Percentiles rank a stretch among this genome's conserved stretches.
Evolutionary conservation across 2,888 invertebrate genomes (phyloP).

Genomic region (Stenichneumon culpator): DNA sequence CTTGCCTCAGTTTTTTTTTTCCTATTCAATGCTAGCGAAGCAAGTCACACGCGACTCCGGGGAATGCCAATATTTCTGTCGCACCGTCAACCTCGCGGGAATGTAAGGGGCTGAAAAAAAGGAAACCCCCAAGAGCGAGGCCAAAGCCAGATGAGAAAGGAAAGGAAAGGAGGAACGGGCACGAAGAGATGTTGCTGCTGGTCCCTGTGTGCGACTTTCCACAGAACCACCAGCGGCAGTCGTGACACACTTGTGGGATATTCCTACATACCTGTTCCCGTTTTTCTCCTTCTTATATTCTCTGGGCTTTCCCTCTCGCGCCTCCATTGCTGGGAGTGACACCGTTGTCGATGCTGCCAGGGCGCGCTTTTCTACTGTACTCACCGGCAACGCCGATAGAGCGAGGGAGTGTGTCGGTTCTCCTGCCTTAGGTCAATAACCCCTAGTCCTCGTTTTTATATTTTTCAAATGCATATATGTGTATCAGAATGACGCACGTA

Average conservation of each 20-base stretch:
- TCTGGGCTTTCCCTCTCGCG: not conserved
- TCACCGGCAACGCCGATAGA: not conserved
- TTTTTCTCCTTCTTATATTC: conserved; percentile 39
- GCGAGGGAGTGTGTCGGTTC: not conserved
- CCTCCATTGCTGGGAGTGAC: conserved; percentile 23
- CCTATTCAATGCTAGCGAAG: conserved; percentile 58
- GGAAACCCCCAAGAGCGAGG: conserved; percentile 19
- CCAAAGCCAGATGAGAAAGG: conserved; percentile 39
- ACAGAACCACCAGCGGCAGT: conserved; percentile 28
- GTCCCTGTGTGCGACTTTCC: conserved; percentile 38
- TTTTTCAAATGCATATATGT: conserved; percentile 1
- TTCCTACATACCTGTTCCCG: conserved; percentile 28
- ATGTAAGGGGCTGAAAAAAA: conserved; percentile 59
- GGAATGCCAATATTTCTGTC: conserved; percentile 71
- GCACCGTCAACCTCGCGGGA: conserved; percentile 64
- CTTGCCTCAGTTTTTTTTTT: conserved; percentile 24
- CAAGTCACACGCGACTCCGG: conserved; percentile 63
- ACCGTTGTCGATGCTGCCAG: conserved; percentile 11
- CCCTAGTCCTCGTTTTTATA: conserved; percentile 30
- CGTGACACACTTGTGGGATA: conserved; percentile 65
- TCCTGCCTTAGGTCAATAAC: conserved; percentile 13
- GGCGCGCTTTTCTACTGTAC: not conserved
- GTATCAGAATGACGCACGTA: conserved; percentile 6
- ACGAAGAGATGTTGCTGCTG: conserved; percentile 47
- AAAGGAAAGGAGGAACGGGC: conserved; percentile 25